Evolutionary conservation across 2,888 invertebrate species (phyloP).

Genomic region (Torymus texanus): DNA sequence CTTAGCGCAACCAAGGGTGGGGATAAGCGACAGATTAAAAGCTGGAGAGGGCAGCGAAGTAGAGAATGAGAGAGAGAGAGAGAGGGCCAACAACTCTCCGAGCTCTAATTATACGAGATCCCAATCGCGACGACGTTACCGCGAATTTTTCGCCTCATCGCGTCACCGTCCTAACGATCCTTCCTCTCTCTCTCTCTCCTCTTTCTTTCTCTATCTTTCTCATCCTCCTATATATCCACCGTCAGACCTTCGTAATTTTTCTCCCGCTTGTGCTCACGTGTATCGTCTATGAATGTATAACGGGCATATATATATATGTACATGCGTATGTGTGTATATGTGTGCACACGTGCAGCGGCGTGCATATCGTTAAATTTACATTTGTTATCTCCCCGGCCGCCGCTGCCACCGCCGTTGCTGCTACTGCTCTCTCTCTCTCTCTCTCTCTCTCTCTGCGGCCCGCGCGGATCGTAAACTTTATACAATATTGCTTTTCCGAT

Average conservation of each 20-base stretch:
- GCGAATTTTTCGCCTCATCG: neutral
- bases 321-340: conserved; percentile 16
- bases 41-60: too few species aligned
- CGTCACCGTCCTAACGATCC: neutral
- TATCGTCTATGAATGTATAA: conserved; percentile 13
- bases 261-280: neutral
- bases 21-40: conserved; percentile 23
- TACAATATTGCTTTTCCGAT: conserved; percentile 75
- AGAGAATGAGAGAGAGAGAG: too few species aligned
- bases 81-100: neutral
- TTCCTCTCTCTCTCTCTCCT: conserved; percentile 17
- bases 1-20: neutral
- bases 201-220: neutral
- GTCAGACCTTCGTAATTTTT: neutral
- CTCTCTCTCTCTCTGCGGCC: conserved; percentile 59
- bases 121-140: neutral
- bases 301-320: conserved; percentile 1
- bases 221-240: too few species aligned
- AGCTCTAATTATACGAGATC: conserved; percentile 12
- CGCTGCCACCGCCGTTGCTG: neutral
- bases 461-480: conserved; percentile 71
- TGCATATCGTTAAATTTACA: conserved; percentile 66
- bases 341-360: neutral
- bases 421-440: conserved; percentile 54
- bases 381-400: conserved; percentile 60